phyloP scores from a whole-genome alignment of 2,113 vertebrate species.

The Cervus canadensis region DNA sequence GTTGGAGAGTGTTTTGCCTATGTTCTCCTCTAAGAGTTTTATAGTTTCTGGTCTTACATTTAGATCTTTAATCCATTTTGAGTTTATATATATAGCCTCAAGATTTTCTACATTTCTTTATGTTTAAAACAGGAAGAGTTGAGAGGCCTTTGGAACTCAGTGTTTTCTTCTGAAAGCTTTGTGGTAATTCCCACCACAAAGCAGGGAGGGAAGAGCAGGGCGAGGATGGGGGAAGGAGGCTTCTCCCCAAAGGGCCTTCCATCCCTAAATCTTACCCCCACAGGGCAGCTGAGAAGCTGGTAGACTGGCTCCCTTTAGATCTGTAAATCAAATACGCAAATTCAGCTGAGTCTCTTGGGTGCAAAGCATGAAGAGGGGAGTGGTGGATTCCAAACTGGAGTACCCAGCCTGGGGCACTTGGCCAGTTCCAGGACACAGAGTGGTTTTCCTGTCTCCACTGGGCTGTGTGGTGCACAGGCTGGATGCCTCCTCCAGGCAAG shows the following conservation, averaged over 20 bases:
- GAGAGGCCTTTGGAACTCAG: background rate
- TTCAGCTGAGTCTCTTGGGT: background rate
- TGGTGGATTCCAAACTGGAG: background rate
- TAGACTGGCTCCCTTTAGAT: background rate
- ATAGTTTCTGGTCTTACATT: too few relatives aligned
- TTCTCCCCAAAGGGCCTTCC: background rate
- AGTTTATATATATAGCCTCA: background rate
- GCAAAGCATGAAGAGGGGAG: background rate
- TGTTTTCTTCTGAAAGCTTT: background rate
- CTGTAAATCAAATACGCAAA: background rate
- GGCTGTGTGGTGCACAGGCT: background rate
- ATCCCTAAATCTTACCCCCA: background rate
- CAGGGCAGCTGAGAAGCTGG: background rate
- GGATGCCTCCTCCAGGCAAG: background rate
- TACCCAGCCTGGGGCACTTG: background rate
- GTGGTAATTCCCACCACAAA: background rate
- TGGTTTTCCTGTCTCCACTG: background rate
- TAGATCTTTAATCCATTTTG: too few relatives aligned
- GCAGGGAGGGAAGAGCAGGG: background rate
- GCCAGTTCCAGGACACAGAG: background rate
- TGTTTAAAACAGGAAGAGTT: background rate
- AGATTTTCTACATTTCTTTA: background rate
- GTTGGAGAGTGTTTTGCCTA: too few relatives aligned
- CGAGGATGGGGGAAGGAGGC: background rate
- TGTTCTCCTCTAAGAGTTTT: too few relatives aligned